Conservation (phyloP, 2,797 vertebrate genomes). For the Paramormyrops hopkinsi region DNA sequence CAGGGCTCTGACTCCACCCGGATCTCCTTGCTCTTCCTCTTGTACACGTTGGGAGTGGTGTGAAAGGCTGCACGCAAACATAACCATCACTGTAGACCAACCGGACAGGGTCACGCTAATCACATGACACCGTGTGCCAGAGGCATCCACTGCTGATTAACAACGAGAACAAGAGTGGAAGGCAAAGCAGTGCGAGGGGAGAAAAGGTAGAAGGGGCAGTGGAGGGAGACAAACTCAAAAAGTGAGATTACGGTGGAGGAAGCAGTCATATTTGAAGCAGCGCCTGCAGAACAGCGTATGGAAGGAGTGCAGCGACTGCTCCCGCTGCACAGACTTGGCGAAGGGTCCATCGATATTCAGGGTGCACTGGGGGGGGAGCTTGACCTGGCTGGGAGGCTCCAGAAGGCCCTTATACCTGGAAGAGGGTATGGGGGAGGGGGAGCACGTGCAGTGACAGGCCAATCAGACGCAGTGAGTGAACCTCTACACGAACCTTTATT, state of each 20-base stretch:
- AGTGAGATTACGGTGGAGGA: constrained; percentile 76
- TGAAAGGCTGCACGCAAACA: constrained; percentile 76
- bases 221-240: neutral
- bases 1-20: constrained; percentile 89
- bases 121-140: neutral
- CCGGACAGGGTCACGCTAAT: neutral
- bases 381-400: constrained; percentile 75
- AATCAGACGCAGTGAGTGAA: neutral
- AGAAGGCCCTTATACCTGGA: constrained; percentile 86
- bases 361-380: constrained; percentile 87
- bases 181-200: neutral
- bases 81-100: constrained; percentile 15
- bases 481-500: neutral
- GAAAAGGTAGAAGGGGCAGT: neutral
- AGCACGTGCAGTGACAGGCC: neutral
- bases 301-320: constrained; percentile 95
- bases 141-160: neutral
- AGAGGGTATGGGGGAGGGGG: neutral
- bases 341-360: constrained; percentile 91
- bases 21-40: constrained; percentile 92
- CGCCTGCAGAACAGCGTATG: constrained; percentile 96
- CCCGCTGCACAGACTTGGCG: constrained; percentile 90
- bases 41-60: constrained; percentile 91
- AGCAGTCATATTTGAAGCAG: constrained; percentile 99
- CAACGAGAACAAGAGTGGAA: neutral